phyloP scores from a whole-genome alignment of 2,113 vertebrate species.

The Nesospiza acunhae region DNA sequence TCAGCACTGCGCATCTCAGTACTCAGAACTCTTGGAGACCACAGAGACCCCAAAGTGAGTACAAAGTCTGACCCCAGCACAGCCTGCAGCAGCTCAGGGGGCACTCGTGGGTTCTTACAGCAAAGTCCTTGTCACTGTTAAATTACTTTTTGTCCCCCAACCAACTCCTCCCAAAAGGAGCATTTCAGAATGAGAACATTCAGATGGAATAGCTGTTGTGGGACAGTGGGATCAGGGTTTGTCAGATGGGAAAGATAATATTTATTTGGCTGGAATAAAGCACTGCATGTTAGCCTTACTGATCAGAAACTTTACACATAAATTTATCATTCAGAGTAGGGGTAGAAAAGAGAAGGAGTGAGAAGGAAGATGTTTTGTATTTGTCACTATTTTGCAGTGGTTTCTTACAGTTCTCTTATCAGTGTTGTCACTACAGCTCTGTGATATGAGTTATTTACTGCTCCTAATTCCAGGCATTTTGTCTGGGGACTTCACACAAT shows the following conservation, averaged over 20 bases:
- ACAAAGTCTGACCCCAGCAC: background rate
- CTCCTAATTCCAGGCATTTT: background rate
- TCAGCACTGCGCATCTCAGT: slow-evolving; percentile 98
- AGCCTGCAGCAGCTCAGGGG: background rate
- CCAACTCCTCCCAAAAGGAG: background rate
- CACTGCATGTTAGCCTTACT: background rate
- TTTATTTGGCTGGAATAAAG: background rate
- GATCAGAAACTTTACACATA: background rate
- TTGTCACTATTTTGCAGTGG: background rate
- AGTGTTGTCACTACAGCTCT: background rate
- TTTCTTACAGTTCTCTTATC: background rate
- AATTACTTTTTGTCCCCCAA: background rate
- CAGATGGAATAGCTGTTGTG: background rate
- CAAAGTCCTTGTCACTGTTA: background rate
- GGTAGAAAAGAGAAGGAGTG: background rate
- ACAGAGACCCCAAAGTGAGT: slow-evolving; percentile 99
- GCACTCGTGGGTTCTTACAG: background rate
- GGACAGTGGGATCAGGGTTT: background rate
- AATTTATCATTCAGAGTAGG: background rate
- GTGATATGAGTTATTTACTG: background rate
- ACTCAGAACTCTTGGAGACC: slow-evolving; percentile 95
- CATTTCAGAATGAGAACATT: background rate
- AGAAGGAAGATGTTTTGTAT: background rate
- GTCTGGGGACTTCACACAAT: background rate
- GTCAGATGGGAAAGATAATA: background rate